A percentile compares a stretch with the other conserved stretches of the same genome.
Conservation (phyloP, 2,113 vertebrate species). For the Alethe castanea region DNA sequence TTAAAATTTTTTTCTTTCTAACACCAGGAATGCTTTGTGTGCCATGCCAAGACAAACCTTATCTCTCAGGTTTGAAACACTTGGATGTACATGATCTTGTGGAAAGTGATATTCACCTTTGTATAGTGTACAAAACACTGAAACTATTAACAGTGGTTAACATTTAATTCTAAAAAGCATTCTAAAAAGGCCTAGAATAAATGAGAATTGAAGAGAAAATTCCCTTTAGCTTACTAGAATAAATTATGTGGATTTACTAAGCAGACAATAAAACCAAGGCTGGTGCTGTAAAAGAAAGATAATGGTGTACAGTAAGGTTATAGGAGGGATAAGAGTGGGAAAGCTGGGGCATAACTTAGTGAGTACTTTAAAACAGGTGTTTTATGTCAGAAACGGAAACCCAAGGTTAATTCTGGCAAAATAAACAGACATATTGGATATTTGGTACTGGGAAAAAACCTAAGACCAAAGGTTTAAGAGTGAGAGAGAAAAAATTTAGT, state of each 20-base stretch:
- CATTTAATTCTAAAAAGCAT: background rate
- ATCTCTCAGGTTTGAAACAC: background rate
- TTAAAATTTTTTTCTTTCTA: background rate
- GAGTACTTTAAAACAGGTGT: constrained; percentile 33
- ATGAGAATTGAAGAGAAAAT: constrained; percentile 15
- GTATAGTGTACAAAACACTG: background rate
- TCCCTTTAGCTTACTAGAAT: constrained; percentile 17
- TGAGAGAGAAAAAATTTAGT: background rate
- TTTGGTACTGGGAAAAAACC: background rate
- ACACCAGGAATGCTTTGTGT: background rate
- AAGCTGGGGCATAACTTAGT: background rate
- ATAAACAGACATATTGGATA: background rate
- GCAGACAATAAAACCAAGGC: background rate
- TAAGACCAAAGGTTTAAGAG: background rate
- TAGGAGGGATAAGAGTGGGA: background rate
- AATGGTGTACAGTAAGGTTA: background rate
- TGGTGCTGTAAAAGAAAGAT: background rate
- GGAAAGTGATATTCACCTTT: background rate
- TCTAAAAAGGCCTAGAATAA: constrained; percentile 31
- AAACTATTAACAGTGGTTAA: background rate
- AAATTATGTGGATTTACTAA: constrained; percentile 52
- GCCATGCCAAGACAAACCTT: background rate
- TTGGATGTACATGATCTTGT: background rate
- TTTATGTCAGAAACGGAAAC: background rate
- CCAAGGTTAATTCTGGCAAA: background rate